phyloP scores from a whole-genome alignment of 2,797 vertebrate genomes.

The Leptatherina wallacei region DNA sequence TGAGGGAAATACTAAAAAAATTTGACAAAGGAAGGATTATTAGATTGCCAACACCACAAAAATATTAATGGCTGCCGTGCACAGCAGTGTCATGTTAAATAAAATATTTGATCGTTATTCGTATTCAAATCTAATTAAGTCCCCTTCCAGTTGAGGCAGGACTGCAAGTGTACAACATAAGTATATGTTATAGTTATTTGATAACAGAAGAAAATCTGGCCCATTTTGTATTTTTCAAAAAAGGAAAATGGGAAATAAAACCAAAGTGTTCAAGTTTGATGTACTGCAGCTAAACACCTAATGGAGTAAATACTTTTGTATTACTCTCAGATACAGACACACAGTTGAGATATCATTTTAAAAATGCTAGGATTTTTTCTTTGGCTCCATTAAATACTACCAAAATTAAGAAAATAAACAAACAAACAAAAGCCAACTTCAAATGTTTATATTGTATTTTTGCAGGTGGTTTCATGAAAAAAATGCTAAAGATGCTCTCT shows the following conservation, averaged over 20 bases:
- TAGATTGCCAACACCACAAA: slow-evolving; percentile 15
- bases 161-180: slow-evolving; percentile 2
- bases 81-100: slow-evolving; percentile 12
- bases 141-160: background rate
- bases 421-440: background rate
- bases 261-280: background rate
- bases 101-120: slow-evolving; percentile 20
- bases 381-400: background rate
- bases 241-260: background rate
- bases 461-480: background rate
- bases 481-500: background rate
- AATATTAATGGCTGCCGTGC: slow-evolving; percentile 14
- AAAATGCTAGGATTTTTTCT: background rate
- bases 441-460: background rate
- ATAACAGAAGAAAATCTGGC: background rate
- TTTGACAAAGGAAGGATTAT: background rate
- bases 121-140: slow-evolving; percentile 22
- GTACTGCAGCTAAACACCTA: background rate
- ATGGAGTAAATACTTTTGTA: background rate
- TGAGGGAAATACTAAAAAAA: background rate
- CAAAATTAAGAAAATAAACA: background rate
- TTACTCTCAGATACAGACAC: background rate
- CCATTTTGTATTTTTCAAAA: background rate
- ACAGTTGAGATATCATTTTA: background rate
- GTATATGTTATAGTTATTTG: background rate